phyloP scores from a whole-genome alignment of 2,888 invertebrate species.

The Halictus ligatus region DNA sequence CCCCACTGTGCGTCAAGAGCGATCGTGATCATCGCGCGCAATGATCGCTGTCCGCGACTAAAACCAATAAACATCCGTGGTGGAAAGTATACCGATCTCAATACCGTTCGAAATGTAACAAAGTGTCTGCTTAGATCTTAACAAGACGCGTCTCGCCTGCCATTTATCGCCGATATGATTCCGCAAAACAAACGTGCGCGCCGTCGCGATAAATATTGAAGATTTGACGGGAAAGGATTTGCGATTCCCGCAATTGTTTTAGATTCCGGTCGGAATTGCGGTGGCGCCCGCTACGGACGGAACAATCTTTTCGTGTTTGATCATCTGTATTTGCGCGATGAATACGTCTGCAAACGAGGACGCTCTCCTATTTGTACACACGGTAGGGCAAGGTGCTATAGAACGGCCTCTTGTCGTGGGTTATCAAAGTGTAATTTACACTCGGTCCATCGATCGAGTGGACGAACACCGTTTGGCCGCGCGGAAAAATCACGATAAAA shows the following conservation, averaged over 20 bases:
- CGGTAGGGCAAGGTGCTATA: constrained; percentile 1
- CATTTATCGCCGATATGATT: background rate
- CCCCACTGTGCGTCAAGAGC: no score
- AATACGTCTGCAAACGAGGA: constrained; percentile 31
- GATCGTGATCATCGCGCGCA: background rate
- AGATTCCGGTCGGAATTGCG: background rate
- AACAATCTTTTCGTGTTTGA: constrained; percentile 33
- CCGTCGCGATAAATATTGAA: background rate
- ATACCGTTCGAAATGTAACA: background rate
- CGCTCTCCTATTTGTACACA: constrained; percentile 14
- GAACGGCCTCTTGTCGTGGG: background rate
- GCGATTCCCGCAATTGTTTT: constrained; percentile 7
- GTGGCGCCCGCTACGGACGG: constrained; percentile 21
- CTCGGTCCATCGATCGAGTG: constrained; percentile 53
- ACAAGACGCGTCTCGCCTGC: background rate
- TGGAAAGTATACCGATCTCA: background rate
- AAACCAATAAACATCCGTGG: background rate
- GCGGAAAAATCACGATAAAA: constrained; percentile 70
- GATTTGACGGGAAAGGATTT: background rate
- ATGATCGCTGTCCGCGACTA: background rate
- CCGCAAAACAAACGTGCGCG: background rate
- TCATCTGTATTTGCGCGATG: constrained; percentile 48
- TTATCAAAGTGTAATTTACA: constrained; percentile 35
- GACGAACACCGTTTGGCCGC: constrained; percentile 60
- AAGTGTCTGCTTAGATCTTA: background rate